A percentile compares a stretch with the other conserved stretches of the same genome.
phyloP scores from a whole-genome alignment of 2,113 vertebrate species.

The Cynoglossus semilaevis region DNA sequence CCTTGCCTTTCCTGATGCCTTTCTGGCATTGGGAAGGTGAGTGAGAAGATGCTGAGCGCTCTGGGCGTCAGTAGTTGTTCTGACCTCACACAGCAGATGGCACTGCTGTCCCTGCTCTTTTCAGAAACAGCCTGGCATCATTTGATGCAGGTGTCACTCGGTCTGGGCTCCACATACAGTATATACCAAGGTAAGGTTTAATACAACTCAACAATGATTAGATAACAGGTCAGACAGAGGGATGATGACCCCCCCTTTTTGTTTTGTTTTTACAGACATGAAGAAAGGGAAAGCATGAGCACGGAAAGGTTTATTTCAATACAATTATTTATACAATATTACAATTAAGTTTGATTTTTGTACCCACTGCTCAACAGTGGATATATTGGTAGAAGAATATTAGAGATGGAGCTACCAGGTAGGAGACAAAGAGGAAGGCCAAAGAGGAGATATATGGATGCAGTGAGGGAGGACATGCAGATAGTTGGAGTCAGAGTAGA shows the following conservation, averaged over 20 bases:
- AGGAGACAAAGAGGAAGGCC: too few species aligned
- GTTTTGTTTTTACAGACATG: slow-evolving; percentile 85
- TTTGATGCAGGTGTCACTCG: slow-evolving; percentile 89
- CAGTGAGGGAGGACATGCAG: too few species aligned
- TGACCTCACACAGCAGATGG: slow-evolving; percentile 88
- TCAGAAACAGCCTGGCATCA: slow-evolving; percentile 88
- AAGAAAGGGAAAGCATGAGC: slow-evolving; percentile 98
- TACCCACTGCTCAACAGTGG: too few species aligned
- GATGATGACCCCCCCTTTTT: not conserved
- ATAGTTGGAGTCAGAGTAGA: too few species aligned
- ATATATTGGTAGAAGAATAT: too few species aligned
- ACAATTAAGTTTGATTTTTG: too few species aligned
- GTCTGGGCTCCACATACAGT: slow-evolving; percentile 86
- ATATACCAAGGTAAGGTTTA: slow-evolving; percentile 70
- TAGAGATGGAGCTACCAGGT: too few species aligned
- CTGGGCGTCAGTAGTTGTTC: slow-evolving; percentile 86
- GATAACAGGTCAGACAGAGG: not conserved
- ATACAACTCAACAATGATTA: not conserved
- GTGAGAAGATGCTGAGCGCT: slow-evolving; percentile 94
- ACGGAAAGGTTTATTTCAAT: slow-evolving; percentile 86
- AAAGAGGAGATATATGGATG: too few species aligned
- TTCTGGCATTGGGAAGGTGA: slow-evolving; percentile 93
- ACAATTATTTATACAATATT: not conserved
- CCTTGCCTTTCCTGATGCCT: too few species aligned
- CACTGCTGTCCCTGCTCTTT: slow-evolving; percentile 88